Conservation (phyloP, 2,797 vertebrate species). For the Poecilia velifera region DNA sequence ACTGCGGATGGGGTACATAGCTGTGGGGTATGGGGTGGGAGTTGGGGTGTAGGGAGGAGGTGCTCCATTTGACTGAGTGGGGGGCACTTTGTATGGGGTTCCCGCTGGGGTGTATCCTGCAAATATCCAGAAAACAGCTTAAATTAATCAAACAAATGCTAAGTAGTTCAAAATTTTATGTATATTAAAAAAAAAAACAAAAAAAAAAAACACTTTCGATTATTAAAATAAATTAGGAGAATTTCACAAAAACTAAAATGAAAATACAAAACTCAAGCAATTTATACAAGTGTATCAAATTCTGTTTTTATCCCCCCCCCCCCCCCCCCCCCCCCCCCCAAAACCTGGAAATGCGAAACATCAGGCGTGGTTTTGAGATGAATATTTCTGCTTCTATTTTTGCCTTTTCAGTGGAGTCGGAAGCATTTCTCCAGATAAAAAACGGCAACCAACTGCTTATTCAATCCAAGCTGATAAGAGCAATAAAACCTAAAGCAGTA, state of each 20-base stretch:
- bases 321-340: no score
- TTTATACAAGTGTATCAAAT: background rate
- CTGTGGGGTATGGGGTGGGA: constrained; percentile 94
- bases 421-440: background rate
- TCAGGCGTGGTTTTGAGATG: background rate
- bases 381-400: background rate
- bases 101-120: constrained; percentile 93
- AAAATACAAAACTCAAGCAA: background rate
- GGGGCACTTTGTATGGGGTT: constrained; percentile 97
- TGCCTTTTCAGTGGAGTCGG: background rate
- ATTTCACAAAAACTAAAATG: background rate
- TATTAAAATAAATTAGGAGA: background rate
- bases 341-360: background rate
- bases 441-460: background rate
- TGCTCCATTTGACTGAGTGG: constrained; percentile 94
- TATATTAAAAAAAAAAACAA: background rate
- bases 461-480: background rate
- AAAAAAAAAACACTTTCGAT: background rate
- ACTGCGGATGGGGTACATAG: constrained; percentile 99
- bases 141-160: background rate
- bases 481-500: background rate
- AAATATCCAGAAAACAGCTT: constrained; percentile 3
- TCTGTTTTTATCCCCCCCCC: no score
- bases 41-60: constrained; percentile 96
- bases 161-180: background rate